Evolutionary conservation across 2,113 vertebrate genomes (phyloP), one percentile per base, ranked within the genome.

Genomic region (Elephantulus edwardii): DNA sequence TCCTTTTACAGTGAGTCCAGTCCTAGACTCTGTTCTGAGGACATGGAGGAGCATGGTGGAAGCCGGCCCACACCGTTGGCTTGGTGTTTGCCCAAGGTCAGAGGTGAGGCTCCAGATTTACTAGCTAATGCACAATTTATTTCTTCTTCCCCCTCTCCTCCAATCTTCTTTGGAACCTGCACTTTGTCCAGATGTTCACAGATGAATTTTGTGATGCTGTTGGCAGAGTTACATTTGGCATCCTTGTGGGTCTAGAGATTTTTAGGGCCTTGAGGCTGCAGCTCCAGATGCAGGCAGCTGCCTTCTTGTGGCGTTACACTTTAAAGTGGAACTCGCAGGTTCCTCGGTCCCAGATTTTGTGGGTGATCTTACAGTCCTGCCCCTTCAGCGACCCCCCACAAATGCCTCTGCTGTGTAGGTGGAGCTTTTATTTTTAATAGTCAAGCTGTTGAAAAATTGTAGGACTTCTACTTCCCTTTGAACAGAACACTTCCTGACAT

Each of bases 351-450:
- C 72, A 50, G 44, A 76, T 70, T 33, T n/a, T 0, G 17, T 3
- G 8, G 20, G 64, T 2, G 22, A 22, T 83, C 75, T 80, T 28
- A 6, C 8, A 26, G 10, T 38, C 20, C 86, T 12, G 79, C 56
- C n/a, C 89, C 30, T 28, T 74, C 40, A 0, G 33, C 28, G 52
- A 64, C 44, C 84, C 68, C 68, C 7, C 1, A n/a, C 62, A 19
- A 22, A 42, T 40, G 38, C 5, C 14, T 74, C 62, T 14, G 0
- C 48, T 0, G 9, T 33, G 68, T 50, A 22, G 83, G 85, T 48
- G 74, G 78, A 40, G 38, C n/a, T 87, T 58, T 85, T 82, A n/a
- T 92, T 91, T 83, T 91, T 71, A 91, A 76, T 30, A 81, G 54
- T 79, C 38, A 48, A 80, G 50, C 75, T 60, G 26, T 77, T 52